Evolutionary conservation across 2,888 invertebrate species (phyloP), one percentile per base, ranked within the genome.

Genomic region (Meiosimyza decipiens): DNA sequence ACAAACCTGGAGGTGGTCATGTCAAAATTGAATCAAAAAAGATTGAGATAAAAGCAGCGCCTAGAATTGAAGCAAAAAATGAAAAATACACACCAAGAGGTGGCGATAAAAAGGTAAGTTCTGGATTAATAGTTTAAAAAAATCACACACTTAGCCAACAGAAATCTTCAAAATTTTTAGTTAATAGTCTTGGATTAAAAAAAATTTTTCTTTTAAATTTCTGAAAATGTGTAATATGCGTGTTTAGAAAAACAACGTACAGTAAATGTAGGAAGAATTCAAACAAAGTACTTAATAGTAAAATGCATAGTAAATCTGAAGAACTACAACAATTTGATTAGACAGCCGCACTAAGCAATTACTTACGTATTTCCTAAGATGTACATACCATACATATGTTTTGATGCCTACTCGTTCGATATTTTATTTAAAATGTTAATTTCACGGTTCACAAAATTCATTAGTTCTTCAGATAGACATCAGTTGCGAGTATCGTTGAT

Each of bases 61-160:
- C 97, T 5, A 94, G 94, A 87, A 94, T 98, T 83, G 95, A 95
- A 69, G 96, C 97, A 67, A 94, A 96, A 87, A 97, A 97, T 84
- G 96, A 98, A 73, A 91, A 91, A 76, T 97, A 98, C 81, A 89
- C 89, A 74, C 95, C 97, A 1, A 93, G 93, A 81, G 95, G 96
- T 77, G 96, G 97, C 54, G 94, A 95, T 79, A 95, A 95, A 86
- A 97, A 97, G 93, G 96, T 95, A 88, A 79, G 79, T 50, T 16
- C 13, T 22, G 63, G 16, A 6, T 76, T 52, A 15, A 62, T 60
- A 52, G 54, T 71, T 54, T 15, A 54, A 40, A 9, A 9, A 2
- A 1, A 6, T 40, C 9, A 9, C 40, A 40, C 9, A 40, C 6
- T 40, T 9, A 7, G 9, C 9, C 40, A 40, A 6, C 40, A 40